These are phyloP conservation scores for Piezodorus guildinii DNA, from an alignment of 1,140 invertebrate species.

Conservation along the genomic window DNA sequence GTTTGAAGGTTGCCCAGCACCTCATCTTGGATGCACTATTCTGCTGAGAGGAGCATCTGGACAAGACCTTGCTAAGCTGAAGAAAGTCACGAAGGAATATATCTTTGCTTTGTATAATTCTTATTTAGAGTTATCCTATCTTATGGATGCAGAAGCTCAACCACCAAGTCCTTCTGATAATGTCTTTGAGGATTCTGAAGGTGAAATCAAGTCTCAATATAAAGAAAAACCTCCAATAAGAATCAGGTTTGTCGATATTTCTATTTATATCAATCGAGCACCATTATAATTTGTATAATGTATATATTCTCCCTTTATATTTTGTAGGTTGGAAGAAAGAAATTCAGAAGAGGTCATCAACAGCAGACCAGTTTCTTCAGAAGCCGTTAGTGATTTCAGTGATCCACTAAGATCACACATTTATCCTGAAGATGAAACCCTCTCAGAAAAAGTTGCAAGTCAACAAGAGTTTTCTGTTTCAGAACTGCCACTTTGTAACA, in stretches of 20 bases:
- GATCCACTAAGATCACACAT: slow-evolving; percentile 63
- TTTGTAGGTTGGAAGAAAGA: not conserved
- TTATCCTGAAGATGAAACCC: slow-evolving; percentile 45
- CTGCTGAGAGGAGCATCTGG: slow-evolving; percentile 66
- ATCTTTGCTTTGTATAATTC: slow-evolving; percentile 84
- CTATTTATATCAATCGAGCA: too few species aligned
- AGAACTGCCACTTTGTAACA: slow-evolving; percentile 47
- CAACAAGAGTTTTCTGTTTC: slow-evolving; percentile 37
- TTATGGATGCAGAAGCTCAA: slow-evolving; percentile 69
- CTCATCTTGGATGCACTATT: slow-evolving; percentile 79
- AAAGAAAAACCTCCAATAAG: not conserved
- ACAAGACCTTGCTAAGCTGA: slow-evolving; percentile 67
- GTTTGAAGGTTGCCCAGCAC: slow-evolving; percentile 77
- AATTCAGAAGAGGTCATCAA: not conserved
- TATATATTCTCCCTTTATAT: too few species aligned
- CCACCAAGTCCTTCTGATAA: slow-evolving; percentile 16
- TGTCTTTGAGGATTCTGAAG: not conserved
- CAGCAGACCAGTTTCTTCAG: slow-evolving; percentile 22
- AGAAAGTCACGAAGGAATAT: slow-evolving; percentile 68
- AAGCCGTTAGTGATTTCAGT: slow-evolving; percentile 53
- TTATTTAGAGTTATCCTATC: slow-evolving; percentile 79
- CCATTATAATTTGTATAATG: too few species aligned
- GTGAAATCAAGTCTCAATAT: not conserved
- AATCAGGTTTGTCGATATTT: not conserved
- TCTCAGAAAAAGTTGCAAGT: slow-evolving; percentile 31